phyloP scores from a whole-genome alignment of 2,888 invertebrate genomes.

The Tuta absoluta region DNA sequence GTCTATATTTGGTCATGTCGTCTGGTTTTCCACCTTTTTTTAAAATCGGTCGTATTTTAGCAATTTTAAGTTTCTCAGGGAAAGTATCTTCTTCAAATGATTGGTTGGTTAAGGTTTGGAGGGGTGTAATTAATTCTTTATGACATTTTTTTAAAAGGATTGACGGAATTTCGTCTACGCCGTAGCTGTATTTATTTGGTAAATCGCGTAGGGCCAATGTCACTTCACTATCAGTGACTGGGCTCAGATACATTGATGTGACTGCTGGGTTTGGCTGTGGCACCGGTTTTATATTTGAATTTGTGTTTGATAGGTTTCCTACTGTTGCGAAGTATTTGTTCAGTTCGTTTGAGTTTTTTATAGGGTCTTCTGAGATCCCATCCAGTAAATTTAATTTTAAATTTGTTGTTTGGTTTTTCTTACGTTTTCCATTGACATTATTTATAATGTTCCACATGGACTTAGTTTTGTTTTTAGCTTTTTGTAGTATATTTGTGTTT shows the following conservation, averaged over 20 bases:
- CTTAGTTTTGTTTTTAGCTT: neutral
- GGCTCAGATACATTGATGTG: neutral
- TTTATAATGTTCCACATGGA: neutral
- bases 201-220: neutral
- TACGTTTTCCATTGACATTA: neutral
- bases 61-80: too few relatives aligned
- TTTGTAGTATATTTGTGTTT: neutral
- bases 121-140: too few relatives aligned
- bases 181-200: neutral
- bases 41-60: too few relatives aligned
- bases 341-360: neutral
- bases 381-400: neutral
- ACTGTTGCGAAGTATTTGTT: neutral
- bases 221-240: neutral
- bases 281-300: neutral
- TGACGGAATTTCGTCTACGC: too few relatives aligned
- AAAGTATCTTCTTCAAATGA: too few relatives aligned
- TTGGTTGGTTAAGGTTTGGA: too few relatives aligned
- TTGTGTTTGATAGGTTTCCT: neutral
- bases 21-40: too few relatives aligned
- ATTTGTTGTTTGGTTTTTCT: neutral
- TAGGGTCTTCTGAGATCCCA: neutral
- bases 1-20: too few relatives aligned
- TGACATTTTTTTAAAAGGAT: too few relatives aligned
- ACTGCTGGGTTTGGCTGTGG: neutral